Conservation (phyloP, 2,797 vertebrate species). For the Takifugu rubripes region DNA sequence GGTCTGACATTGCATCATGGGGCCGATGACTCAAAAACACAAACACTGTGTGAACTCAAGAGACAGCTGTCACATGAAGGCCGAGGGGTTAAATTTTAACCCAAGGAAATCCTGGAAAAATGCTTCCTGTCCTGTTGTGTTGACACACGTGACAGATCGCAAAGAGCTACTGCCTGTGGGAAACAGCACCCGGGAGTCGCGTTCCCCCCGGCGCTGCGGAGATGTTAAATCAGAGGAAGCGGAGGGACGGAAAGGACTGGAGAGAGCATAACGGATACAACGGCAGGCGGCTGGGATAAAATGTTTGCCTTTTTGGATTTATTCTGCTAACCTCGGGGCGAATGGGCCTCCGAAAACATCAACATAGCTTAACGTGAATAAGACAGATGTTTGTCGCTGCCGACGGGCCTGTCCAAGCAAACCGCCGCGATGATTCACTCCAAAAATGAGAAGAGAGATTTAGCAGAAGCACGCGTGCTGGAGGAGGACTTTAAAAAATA, state of each 20-base stretch:
- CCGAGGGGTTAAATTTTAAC: conserved; percentile 52
- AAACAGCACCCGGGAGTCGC: conserved; percentile 29
- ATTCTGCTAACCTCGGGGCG: no score
- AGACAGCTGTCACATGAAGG: conserved; percentile 1
- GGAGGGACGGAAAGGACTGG: background rate
- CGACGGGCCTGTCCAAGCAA: background rate
- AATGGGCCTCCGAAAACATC: background rate
- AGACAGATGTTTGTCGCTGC: background rate
- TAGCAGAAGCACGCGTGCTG: conserved; percentile 7
- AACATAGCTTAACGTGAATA: conserved; percentile 8
- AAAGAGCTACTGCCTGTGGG: conserved; percentile 37
- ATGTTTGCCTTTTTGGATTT: background rate
- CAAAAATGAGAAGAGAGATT: conserved; percentile 15
- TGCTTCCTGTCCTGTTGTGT: background rate
- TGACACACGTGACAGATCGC: conserved; percentile 28
- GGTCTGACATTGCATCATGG: background rate
- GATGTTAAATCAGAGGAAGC: background rate
- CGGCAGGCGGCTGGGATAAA: background rate
- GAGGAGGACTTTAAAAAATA: background rate
- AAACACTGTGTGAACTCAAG: conserved; percentile 34
- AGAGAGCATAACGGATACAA: background rate
- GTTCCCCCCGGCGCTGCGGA: background rate
- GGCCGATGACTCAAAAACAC: conserved; percentile 8
- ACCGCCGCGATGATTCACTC: conserved; percentile 30
- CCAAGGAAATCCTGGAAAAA: conserved; percentile 48